phyloP scores from a whole-genome alignment of 2,888 invertebrate species.

The Oscheius sp. region DNA sequence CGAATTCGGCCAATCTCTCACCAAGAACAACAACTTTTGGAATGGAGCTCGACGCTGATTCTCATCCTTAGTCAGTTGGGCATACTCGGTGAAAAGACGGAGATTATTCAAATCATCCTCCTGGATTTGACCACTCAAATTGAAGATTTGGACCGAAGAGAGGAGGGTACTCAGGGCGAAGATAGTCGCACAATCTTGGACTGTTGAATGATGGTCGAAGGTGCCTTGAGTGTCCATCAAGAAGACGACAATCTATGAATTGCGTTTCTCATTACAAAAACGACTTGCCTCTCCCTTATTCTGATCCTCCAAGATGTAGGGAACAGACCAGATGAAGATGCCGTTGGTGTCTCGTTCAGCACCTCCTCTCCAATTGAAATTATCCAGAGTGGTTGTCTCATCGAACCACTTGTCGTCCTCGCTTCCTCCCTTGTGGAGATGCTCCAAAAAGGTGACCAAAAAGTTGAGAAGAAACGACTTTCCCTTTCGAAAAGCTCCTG shows the following conservation, averaged over 20 bases:
- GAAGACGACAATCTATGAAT: constrained; percentile 75
- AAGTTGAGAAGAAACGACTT: constrained; percentile 79
- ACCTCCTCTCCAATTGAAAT: constrained; percentile 61
- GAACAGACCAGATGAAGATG: constrained; percentile 93
- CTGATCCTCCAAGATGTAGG: constrained; percentile 77
- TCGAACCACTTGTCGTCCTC: constrained; percentile 56
- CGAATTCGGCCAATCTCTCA: constrained; percentile 96
- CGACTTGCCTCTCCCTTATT: constrained; percentile 70
- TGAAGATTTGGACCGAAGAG: constrained; percentile 83
- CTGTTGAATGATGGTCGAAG: constrained; percentile 94
- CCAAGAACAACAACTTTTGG: constrained; percentile 87
- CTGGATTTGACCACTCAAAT: constrained; percentile 92
- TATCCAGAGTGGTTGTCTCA: constrained; percentile 42
- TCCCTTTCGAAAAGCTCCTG: constrained; percentile 66
- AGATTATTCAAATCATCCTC: constrained; percentile 94
- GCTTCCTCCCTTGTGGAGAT: constrained; percentile 75
- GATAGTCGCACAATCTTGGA: constrained; percentile 93
- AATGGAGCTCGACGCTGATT: constrained; percentile 74
- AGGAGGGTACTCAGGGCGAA: constrained; percentile 96
- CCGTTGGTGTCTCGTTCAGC: constrained; percentile 75
- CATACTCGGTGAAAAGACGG: constrained; percentile 93
- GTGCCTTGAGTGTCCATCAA: constrained; percentile 92
- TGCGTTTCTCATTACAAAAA: not conserved
- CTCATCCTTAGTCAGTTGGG: constrained; percentile 80
- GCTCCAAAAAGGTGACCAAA: constrained; percentile 89